A percentile compares a stretch with the other conserved stretches of the same genome.
Conservation (phyloP, 2,797 vertebrate species). For the Mus spretus region DNA sequence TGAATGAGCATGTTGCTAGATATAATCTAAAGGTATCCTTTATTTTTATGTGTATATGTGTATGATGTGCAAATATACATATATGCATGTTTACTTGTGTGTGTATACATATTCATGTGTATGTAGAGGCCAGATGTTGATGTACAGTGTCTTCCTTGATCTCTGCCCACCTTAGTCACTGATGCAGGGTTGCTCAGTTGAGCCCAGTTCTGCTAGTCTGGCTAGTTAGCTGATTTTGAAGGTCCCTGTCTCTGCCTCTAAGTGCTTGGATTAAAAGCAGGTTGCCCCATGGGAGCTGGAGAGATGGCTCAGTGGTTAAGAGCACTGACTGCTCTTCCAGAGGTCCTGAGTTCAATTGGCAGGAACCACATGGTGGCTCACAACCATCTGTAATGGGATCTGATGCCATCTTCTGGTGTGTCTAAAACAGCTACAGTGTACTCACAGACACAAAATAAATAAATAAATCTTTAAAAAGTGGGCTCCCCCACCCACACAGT, state of each 20-base stretch:
- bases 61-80: background rate
- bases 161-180: background rate
- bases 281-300: too few relatives aligned
- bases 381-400: too few relatives aligned
- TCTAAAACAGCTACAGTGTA: too few relatives aligned
- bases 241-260: background rate
- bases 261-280: background rate
- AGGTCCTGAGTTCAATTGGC: too few relatives aligned
- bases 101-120: background rate
- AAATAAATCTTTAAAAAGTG: too few relatives aligned
- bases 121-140: background rate
- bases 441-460: too few relatives aligned
- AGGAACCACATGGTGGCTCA: too few relatives aligned
- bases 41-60: background rate
- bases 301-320: too few relatives aligned
- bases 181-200: background rate
- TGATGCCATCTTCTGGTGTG: too few relatives aligned
- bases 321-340: too few relatives aligned
- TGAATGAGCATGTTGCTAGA: background rate
- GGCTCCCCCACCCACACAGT: background rate
- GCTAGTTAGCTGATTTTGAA: background rate
- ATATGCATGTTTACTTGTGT: background rate
- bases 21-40: background rate
- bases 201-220: background rate
- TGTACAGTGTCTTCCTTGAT: background rate